Percentiles rank a stretch among this genome's conserved stretches.
Evolutionary conservation across 2,113 vertebrate genomes (phyloP).

Genomic region (Jaculus jaculus): DNA sequence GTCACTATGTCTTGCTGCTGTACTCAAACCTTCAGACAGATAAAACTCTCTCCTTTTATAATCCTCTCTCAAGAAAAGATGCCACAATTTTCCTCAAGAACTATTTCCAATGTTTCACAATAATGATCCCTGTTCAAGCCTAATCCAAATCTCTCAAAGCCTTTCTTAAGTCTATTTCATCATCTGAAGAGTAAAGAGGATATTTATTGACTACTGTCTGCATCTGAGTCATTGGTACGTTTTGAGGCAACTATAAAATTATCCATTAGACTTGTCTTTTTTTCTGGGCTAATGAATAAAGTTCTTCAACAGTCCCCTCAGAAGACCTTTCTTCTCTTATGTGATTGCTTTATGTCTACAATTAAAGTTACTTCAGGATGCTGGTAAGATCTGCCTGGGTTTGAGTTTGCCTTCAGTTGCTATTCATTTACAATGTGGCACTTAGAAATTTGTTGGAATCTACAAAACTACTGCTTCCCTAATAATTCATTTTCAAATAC

Average conservation of each 20-base stretch:
- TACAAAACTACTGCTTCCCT: background rate
- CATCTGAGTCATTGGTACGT: constrained; percentile 35
- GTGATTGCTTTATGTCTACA: background rate
- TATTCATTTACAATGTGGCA: background rate
- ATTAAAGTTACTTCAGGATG: constrained; percentile 23
- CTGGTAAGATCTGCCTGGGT: background rate
- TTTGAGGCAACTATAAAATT: constrained; percentile 24
- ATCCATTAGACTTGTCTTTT: background rate
- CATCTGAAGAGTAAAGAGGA: constrained; percentile 52
- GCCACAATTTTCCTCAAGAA: constrained; percentile 35
- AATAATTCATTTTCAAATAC: constrained; percentile 40
- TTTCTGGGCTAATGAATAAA: background rate
- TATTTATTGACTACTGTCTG: background rate
- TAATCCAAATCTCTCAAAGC: constrained; percentile 24
- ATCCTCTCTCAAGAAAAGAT: constrained; percentile 33
- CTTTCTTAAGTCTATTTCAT: constrained; percentile 39
- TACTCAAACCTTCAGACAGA: constrained; percentile 17
- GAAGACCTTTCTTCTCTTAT: background rate
- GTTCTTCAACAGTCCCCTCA: background rate
- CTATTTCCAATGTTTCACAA: constrained; percentile 64
- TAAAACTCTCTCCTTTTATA: constrained; percentile 58
- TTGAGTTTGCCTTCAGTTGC: constrained; percentile 9
- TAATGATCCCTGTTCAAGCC: constrained; percentile 41
- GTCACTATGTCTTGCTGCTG: constrained; percentile 29
- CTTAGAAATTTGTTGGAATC: constrained; percentile 3